Percentiles rank a stretch among this genome's conserved stretches.
These are phyloP conservation scores for Atrina japonica DNA, from an alignment of 2,888 invertebrate genomes.

Conservation along the genomic window DNA sequence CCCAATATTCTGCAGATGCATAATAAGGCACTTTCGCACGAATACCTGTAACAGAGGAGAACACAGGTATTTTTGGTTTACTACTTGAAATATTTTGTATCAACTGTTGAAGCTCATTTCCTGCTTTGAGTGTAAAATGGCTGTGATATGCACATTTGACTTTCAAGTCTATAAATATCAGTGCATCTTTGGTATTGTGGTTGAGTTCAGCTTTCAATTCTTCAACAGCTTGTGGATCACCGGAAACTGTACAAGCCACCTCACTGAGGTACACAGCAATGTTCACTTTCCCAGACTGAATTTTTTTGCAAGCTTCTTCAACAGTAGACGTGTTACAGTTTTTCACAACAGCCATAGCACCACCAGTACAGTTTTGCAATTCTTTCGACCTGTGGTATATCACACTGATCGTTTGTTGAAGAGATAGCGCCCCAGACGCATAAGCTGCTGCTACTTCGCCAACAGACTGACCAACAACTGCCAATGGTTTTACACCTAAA, in stretches of 20 bases:
- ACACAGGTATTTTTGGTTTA: constrained; percentile 40
- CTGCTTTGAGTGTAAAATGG: constrained; percentile 50
- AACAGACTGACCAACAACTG: constrained; percentile 67
- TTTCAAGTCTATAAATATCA: constrained; percentile 39
- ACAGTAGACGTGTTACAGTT: constrained; percentile 48
- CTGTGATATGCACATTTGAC: constrained; percentile 62
- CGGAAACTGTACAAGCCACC: constrained; percentile 53
- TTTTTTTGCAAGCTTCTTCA: constrained; percentile 36
- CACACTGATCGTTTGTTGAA: constrained; percentile 60
- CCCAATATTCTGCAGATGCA: constrained; percentile 62
- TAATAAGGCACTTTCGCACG: constrained; percentile 37
- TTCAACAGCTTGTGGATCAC: constrained; percentile 48
- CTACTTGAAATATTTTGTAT: constrained; percentile 41
- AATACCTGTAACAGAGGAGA: constrained; percentile 65
- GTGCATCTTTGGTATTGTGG: neutral
- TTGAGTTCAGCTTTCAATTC: constrained; percentile 42
- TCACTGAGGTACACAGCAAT: constrained; percentile 56
- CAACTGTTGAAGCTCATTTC: constrained; percentile 13
- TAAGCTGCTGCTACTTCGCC: constrained; percentile 69
- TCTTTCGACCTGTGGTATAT: constrained; percentile 61
- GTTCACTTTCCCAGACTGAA: constrained; percentile 34
- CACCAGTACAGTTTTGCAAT: constrained; percentile 53
- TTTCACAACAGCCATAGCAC: constrained; percentile 62
- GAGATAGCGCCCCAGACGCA: constrained; percentile 48
- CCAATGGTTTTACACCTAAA: constrained; percentile 55